Conservation (phyloP, 2,113 vertebrate genomes). For the Zosterops lateralis region DNA sequence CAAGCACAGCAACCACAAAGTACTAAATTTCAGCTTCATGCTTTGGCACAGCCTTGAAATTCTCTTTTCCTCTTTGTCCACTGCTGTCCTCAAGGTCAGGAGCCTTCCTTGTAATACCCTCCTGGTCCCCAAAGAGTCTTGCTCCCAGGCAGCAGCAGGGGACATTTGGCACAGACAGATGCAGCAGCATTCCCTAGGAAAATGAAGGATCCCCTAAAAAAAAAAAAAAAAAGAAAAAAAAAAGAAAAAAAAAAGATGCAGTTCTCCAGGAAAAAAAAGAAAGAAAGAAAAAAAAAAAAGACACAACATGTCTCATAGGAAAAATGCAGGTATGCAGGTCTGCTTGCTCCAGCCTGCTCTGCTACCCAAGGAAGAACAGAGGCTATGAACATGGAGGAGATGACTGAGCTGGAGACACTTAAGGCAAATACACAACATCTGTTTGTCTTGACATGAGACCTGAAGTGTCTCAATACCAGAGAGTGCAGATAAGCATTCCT, state of each 20-base stretch:
- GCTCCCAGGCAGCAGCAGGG: accelerated
- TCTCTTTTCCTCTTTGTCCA: background rate
- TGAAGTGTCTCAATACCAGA: background rate
- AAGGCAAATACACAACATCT: background rate
- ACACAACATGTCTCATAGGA: accelerated
- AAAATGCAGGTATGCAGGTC: background rate
- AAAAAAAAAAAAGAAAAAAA: background rate
- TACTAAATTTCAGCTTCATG: background rate
- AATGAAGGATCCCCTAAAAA: background rate
- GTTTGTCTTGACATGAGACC: background rate
- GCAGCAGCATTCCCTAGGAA: background rate
- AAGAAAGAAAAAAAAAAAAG: background rate
- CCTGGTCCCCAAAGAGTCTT: background rate
- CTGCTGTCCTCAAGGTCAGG: background rate
- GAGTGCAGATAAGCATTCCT: accelerated
- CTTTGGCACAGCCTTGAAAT: background rate
- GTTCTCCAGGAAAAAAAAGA: background rate
- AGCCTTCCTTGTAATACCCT: background rate
- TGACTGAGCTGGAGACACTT: background rate
- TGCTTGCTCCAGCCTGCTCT: background rate
- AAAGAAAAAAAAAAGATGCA: background rate
- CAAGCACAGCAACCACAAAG: background rate
- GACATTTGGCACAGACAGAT: accelerated
- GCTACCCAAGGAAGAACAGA: background rate
- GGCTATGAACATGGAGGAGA: background rate